Evolutionary conservation across 2,113 vertebrate species (phyloP).

Genomic region (Pterocles orientalis): DNA sequence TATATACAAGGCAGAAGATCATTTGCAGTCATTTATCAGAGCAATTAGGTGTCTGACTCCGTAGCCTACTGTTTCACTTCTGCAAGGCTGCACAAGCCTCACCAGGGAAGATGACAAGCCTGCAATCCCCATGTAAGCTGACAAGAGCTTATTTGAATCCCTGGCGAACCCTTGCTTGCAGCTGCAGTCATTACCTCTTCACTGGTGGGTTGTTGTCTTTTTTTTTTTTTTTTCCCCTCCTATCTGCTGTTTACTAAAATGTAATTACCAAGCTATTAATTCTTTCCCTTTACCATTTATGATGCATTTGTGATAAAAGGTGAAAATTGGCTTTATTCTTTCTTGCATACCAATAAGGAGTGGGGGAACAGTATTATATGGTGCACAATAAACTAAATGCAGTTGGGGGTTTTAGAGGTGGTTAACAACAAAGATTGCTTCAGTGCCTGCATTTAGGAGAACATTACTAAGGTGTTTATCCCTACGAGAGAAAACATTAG

Average conservation of each 20-base stretch:
- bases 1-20: neutral
- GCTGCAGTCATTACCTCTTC: neutral
- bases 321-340: constrained; percentile 22
- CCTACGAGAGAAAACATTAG: constrained; percentile 22
- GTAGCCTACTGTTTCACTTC: neutral
- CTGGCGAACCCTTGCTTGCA: neutral
- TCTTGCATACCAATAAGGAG: constrained; percentile 14
- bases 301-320: constrained; percentile 52
- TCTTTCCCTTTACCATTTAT: constrained; percentile 33
- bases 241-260: constrained; percentile 42
- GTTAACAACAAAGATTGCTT: constrained; percentile 48
- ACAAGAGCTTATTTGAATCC: neutral
- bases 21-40: neutral
- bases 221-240: neutral
- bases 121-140: neutral
- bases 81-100: neutral
- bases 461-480: constrained; percentile 56
- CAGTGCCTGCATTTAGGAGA: constrained; percentile 36
- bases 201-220: neutral
- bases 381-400: neutral
- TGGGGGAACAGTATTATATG: neutral
- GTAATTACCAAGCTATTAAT: constrained; percentile 29
- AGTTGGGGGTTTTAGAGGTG: constrained; percentile 2
- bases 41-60: neutral
- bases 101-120: neutral